phyloP scores from a whole-genome alignment of 2,797 vertebrate species.

The Meda fulgida region DNA sequence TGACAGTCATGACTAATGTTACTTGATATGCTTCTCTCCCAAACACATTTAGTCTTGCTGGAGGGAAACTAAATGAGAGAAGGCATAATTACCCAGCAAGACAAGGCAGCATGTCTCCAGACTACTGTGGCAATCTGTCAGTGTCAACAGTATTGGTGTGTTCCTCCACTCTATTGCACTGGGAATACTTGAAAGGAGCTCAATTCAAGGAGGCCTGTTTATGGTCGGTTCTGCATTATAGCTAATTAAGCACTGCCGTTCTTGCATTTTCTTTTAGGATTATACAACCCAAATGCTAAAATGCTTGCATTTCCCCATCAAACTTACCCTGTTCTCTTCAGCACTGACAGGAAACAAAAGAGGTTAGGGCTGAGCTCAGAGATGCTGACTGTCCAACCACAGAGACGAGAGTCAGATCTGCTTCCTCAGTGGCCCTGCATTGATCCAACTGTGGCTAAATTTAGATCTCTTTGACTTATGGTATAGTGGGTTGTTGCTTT shows the following conservation, averaged over 20 bases:
- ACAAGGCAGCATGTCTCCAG: constrained; percentile 45
- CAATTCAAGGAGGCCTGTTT: constrained; percentile 12
- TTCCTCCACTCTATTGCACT: constrained; percentile 9
- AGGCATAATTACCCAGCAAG: constrained; percentile 48
- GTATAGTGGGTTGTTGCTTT: constrained; percentile 22
- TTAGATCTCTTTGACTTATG: constrained; percentile 41
- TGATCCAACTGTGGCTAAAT: constrained; percentile 52
- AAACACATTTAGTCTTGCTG: constrained; percentile 42
- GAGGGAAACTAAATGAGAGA: constrained; percentile 49
- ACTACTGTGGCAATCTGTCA: constrained; percentile 42
- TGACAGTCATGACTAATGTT: constrained; percentile 42
- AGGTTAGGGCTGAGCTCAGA: constrained; percentile 35
- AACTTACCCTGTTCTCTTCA: constrained; percentile 23
- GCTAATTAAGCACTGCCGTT: not conserved
- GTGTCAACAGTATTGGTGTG: constrained; percentile 32
- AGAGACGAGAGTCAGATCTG: constrained; percentile 30
- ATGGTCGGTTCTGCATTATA: not conserved
- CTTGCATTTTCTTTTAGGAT: not conserved
- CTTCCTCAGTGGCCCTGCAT: constrained; percentile 42
- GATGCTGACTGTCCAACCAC: constrained; percentile 40
- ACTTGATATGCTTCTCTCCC: constrained; percentile 33
- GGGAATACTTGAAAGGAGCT: constrained; percentile 20
- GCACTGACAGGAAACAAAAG: constrained; percentile 33
- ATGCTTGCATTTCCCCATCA: not conserved
- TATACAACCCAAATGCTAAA: not conserved